Conservation (phyloP, 2,888 invertebrate genomes). For the Synanthedon tipuliformis region DNA sequence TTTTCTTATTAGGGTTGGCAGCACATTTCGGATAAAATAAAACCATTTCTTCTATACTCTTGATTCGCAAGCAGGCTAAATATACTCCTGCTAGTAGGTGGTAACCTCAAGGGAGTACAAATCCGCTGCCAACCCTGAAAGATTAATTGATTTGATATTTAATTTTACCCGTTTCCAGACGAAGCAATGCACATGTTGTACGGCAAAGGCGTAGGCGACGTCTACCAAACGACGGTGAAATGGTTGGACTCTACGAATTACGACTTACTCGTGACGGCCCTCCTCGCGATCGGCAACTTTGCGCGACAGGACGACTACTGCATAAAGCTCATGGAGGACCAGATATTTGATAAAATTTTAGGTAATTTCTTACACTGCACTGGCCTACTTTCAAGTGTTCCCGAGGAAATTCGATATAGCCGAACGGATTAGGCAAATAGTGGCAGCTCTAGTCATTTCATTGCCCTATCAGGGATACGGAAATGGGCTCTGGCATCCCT, state of each 20-base stretch:
- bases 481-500: no score
- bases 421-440: no score
- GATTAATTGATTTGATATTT: no score
- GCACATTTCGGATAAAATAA: no score
- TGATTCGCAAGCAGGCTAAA: no score
- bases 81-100: no score
- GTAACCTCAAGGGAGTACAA: background rate
- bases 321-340: constrained; percentile 82
- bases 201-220: constrained; percentile 77
- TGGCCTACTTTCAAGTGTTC: no score
- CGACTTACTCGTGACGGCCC: constrained; percentile 84
- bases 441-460: no score
- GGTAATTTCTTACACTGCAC: constrained; percentile 34
- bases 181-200: constrained; percentile 90
- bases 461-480: no score
- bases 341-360: constrained; percentile 78
- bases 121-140: background rate
- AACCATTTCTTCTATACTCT: no score
- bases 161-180: constrained; percentile 67
- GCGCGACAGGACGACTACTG: constrained; percentile 89
- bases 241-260: constrained; percentile 83
- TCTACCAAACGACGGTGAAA: constrained; percentile 76
- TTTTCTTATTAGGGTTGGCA: no score
- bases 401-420: no score
- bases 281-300: constrained; percentile 90